Evolutionary conservation across 2,888 invertebrate genomes (phyloP), one percentile per base, ranked within the genome.

Genomic region (Chrysopilus asiliformis): DNA sequence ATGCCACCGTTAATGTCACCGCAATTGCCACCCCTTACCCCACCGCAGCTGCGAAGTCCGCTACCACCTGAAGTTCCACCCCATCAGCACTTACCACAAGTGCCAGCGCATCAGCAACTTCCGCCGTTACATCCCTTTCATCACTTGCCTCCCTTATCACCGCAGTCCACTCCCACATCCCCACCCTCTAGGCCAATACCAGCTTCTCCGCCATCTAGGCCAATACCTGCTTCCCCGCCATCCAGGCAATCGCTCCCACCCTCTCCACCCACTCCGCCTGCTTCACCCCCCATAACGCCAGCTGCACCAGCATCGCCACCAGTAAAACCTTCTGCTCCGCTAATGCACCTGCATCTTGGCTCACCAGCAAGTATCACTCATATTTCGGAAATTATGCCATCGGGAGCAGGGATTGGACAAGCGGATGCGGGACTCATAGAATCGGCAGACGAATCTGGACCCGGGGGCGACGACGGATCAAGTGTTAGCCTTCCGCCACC

Each of bases 231-330:
- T 10, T 22, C 17, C 9, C 18, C 27, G 17, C 13, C 28, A 28
- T 19, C 36, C 5, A 7, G 22, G 13, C 29, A 19, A 10, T 20
- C 30, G 24, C 15, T 22, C 17, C 31, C 29, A 24, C 34, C 38
- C 14, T 34, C 38, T 22, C 31, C 40, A 25, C n/a, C 19, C 7
- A 4, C 19, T 9, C 8, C 22, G 22, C 10, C 10, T 8, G 22
- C 22, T 22, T 22, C 22, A 22, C 22, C 7, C 7, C 10, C 10
- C 7, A 22, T 10, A 22, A 22, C 10, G 22, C 22, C 31, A 16
- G 34, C 25, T 13, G 13, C 59, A 10, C 59, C 59, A 36, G 58
- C 60, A 26, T 53, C 53, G 14, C 58, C 59, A 19, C 59, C 58
- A 25, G 58, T 58, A 12, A 56, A 56, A 9, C 54, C 53, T 45